phyloP scores from a whole-genome alignment of 2,888 invertebrate species.

The Chrysolina haemoptera region DNA sequence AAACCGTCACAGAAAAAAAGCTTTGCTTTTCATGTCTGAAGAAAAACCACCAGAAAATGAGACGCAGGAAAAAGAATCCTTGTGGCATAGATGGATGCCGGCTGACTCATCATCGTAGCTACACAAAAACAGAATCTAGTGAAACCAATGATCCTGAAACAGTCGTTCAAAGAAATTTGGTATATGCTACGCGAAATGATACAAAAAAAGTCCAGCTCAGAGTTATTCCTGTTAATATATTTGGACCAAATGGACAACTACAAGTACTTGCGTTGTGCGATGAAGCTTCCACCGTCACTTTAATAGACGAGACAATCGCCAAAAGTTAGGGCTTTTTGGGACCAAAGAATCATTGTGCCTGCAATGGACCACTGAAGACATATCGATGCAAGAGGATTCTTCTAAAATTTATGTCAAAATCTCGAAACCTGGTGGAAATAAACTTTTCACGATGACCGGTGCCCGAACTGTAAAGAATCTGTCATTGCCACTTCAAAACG shows the following conservation, averaged over 20 bases:
- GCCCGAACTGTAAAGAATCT: not conserved
- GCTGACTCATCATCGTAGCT: not conserved
- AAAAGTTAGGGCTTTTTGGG: not conserved
- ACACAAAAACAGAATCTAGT: too few relatives aligned
- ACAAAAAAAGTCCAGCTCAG: not conserved
- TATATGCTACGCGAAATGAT: not conserved
- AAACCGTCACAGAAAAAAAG: not conserved
- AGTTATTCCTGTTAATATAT: not conserved
- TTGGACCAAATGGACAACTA: not conserved
- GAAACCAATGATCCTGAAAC: too few relatives aligned
- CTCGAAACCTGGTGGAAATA: not conserved
- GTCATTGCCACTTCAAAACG: constrained; percentile 1
- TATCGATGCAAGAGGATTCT: not conserved
- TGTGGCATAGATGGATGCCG: not conserved
- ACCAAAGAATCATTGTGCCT: not conserved
- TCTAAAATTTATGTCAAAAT: not conserved
- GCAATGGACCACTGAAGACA: not conserved
- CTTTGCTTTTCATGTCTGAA: not conserved
- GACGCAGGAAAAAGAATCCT: not conserved
- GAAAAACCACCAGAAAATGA: constrained; percentile 6
- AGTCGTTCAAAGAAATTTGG: too few relatives aligned
- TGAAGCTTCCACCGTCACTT: not conserved
- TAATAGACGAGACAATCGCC: not conserved
- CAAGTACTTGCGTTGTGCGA: not conserved
- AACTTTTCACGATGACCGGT: not conserved